Conservation (phyloP, 1,140 invertebrate species). For the Colletes latitarsis region DNA sequence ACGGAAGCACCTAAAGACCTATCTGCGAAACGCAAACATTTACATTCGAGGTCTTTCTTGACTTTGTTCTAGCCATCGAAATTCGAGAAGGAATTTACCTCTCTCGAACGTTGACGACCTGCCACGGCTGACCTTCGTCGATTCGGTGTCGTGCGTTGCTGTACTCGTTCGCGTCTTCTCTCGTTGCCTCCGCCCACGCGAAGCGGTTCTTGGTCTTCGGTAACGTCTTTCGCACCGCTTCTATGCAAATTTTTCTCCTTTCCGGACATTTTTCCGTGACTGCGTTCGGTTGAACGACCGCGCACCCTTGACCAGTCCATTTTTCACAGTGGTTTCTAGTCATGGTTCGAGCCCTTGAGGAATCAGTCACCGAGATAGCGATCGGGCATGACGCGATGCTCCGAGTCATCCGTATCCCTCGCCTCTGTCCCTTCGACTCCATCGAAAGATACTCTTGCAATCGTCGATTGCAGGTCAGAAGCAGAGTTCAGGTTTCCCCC, state of each 20-base stretch:
- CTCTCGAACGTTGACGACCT: too few species aligned
- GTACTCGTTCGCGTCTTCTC: too few species aligned
- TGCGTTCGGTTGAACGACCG: neutral
- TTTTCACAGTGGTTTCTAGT: conserved; percentile 1
- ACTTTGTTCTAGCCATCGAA: too few species aligned
- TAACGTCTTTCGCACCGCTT: too few species aligned
- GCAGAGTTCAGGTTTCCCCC: neutral
- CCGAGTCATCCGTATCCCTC: neutral
- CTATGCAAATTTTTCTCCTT: neutral
- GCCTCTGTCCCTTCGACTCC: neutral
- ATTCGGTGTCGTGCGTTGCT: too few species aligned
- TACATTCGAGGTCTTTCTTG: too few species aligned
- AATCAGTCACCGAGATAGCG: conserved; percentile 6
- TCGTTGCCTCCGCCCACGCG: too few species aligned
- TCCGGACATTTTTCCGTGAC: neutral
- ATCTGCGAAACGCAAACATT: too few species aligned
- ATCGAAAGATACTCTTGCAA: neutral
- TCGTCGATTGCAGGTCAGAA: neutral
- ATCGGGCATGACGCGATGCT: neutral
- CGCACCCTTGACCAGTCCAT: neutral
- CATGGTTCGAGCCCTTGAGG: neutral
- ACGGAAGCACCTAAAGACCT: too few species aligned
- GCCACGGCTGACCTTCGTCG: too few species aligned
- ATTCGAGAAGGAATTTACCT: too few species aligned
- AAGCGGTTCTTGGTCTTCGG: too few species aligned